Evolutionary conservation across 2,888 invertebrate species (phyloP), one percentile per base, ranked within the genome.

Genomic region (Neoaliturus tenellus): DNA sequence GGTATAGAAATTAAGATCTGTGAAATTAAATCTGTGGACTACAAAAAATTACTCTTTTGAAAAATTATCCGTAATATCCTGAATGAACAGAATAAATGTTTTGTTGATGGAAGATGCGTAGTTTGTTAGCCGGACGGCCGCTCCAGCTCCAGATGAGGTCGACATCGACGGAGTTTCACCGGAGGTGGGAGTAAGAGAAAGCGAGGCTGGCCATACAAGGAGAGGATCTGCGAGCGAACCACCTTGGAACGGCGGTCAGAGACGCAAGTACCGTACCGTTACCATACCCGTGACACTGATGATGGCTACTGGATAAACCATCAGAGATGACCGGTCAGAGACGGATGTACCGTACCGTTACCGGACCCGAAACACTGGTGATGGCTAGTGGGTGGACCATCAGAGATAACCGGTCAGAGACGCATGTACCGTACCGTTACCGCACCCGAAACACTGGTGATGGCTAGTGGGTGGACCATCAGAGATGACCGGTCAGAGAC

Each of bases 111-210:
- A n/a, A n/a, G n/a, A n/a, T n/a, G n/a, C n/a, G n/a, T n/a, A n/a
- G n/a, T n/a, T n/a, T n/a, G n/a, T n/a, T n/a, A n/a, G n/a, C n/a
- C 67, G n/a, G 67, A 2, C 33, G 48, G 75, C 28, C 48, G 41
- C 75, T 75, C 75, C 20, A 75, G 75, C 48, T 75, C 28, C 44
- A 48, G 75, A 10, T 14, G 33, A 33, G 35, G 33, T 23, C n/a
- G n/a, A n/a, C n/a, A n/a, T n/a, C 5, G 6, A 25, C 67, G 31
- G 67, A 62, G 62, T 69, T 69, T 69, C 69, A 39, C 69, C 69
- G 2, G 5, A n/a, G 39, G 75, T 41, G 75, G 48, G 75, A 75
- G 75, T 23, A 75, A 44, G 75, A 75, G 75, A 75, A 75, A 75
- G 75, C 75, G 28, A 62, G 44, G 44, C 17, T 75, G 75, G 48